Percentiles rank a stretch among this genome's conserved stretches.
Evolutionary conservation across 2,113 vertebrate genomes (phyloP).

Genomic region (Microtus richardsoni): DNA sequence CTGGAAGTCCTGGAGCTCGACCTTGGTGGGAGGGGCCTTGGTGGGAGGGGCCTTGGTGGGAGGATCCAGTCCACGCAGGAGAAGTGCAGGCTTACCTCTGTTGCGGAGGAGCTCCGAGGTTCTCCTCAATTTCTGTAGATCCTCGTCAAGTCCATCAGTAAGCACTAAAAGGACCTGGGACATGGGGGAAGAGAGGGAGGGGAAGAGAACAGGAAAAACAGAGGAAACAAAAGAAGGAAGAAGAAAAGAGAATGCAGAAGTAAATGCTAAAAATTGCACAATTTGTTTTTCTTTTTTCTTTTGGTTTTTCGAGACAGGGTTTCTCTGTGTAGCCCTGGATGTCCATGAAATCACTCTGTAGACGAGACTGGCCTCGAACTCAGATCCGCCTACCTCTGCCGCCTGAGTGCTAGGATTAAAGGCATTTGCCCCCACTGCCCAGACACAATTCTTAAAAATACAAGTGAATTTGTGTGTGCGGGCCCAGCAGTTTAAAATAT

Average conservation of each 20-base stretch:
- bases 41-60: background rate
- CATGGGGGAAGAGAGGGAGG: background rate
- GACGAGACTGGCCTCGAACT: background rate
- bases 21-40: background rate
- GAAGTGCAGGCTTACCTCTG: slow-evolving; percentile 79
- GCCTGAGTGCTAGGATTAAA: background rate
- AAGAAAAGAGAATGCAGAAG: background rate
- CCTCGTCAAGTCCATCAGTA: slow-evolving; percentile 91
- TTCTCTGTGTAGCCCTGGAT: background rate
- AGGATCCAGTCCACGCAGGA: background rate
- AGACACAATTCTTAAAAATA: slow-evolving; percentile 4
- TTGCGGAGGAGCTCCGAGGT: slow-evolving; percentile 82
- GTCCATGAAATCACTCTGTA: background rate
- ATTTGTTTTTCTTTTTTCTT: background rate
- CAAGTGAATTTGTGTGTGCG: background rate
- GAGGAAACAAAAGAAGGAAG: background rate
- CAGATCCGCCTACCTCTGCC: background rate
- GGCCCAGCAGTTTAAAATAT: background rate
- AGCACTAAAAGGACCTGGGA: slow-evolving; percentile 92
- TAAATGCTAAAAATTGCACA: background rate
- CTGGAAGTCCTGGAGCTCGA: background rate
- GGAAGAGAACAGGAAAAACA: rapidly evolving
- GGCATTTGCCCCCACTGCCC: background rate
- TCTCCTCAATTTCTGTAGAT: slow-evolving; percentile 84
- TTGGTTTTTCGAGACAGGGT: background rate